A percentile compares a stretch with the other conserved stretches of the same genome.
phyloP scores from a whole-genome alignment of 2,113 vertebrate genomes.

The Dasyurus viverrinus region DNA sequence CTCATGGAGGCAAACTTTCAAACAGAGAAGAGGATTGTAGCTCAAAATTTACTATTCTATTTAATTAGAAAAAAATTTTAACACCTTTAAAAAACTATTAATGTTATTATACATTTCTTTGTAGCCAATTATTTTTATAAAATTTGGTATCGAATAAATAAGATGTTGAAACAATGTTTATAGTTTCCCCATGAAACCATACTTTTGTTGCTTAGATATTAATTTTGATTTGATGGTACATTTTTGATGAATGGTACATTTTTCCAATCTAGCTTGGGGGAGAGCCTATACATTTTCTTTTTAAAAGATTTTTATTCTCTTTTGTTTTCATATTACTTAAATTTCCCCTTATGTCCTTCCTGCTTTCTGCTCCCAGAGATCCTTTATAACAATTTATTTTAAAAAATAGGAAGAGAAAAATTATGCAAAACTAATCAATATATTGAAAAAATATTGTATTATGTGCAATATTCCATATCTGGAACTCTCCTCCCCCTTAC shows the following conservation, averaged over 20 bases:
- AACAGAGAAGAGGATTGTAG: too few relatives aligned
- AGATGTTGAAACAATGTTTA: background rate
- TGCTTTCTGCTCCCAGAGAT: background rate
- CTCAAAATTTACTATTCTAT: too few relatives aligned
- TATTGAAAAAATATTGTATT: too few relatives aligned
- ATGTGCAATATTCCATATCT: too few relatives aligned
- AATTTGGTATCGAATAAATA: background rate
- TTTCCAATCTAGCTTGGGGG: background rate
- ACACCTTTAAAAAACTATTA: background rate
- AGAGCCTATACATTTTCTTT: background rate
- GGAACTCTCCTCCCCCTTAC: background rate
- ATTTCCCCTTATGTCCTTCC: background rate
- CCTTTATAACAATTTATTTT: background rate
- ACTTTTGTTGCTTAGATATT: background rate
- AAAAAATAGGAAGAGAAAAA: background rate
- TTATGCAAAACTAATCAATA: background rate
- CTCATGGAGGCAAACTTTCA: too few relatives aligned
- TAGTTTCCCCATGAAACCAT: background rate
- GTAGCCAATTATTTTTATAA: background rate
- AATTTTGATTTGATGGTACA: background rate
- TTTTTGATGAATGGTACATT: background rate
- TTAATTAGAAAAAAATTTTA: too few relatives aligned
- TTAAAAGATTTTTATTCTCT: background rate
- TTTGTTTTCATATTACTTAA: background rate
- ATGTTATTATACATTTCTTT: background rate